Base-by-base conservation (phyloP, 2,113 vertebrate species). In the Progne subis region DNA sequence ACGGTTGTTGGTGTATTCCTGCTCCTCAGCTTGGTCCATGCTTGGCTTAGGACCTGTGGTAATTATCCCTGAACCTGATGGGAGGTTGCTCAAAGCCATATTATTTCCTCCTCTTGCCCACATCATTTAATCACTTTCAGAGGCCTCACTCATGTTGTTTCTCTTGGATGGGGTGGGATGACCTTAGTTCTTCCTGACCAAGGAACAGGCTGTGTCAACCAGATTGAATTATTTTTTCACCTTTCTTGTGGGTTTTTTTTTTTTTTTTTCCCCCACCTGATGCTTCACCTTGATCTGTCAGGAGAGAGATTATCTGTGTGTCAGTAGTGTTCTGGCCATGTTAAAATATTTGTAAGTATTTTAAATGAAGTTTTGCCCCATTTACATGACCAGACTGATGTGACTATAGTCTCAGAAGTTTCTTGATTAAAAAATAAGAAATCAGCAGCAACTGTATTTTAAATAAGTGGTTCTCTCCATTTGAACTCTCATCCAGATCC, bases 1-100 rank as follows among this genome's bases (percentile, higher is more conserved):
- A 12, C 5, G 21, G 21, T 3, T 0, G 0, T 5, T 61, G 26
- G 9, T 34, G 8, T 10, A 7, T 19, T 14, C 7, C 10, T 71
- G 16, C 12, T 86, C 31, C 57, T 63, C 67, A 79, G 24, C 23
- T 29, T 37, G 55, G 6, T 9, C 18, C 25, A 9, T 14, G 9
- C 14, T 44, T 64, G 46, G 4, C 37, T 7, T 55, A 10, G 34
- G n/a, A 64, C 18, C 13, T 61, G 34, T 52, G 21, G 7, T 21
- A 21, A 18, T 43, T 21, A 14, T 8, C 26, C 14, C 24, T 67
- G 28, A 28, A n/a, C 13, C 55, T n/a, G 12, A n/a, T n/a, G 55
- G 24, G 20, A 53, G 18, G 6, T 20, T 76, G 4, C 7, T 63
- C 47, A 91, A 49, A 82, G 6, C 15, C 6, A 3, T 3, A 6